These are phyloP conservation scores for Sapayoa aenigma DNA, from an alignment of 2,113 vertebrate genomes.

Conservation along the genomic window DNA sequence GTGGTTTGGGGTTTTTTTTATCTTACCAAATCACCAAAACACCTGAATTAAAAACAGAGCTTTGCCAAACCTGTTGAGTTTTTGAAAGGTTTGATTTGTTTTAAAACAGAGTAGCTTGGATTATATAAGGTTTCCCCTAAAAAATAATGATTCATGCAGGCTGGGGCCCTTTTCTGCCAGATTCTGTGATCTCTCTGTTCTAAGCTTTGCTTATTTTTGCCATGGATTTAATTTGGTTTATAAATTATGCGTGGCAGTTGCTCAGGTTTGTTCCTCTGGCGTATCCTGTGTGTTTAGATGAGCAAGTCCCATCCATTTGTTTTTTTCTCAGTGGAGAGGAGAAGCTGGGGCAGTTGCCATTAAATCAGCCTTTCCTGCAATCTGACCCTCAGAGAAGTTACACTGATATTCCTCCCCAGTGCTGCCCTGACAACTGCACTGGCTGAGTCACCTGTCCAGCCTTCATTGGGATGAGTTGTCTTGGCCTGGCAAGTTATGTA, in stretches of 20 bases:
- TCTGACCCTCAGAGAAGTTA: background rate
- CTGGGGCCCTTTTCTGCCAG: conserved; percentile 14
- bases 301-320: background rate
- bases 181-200: background rate
- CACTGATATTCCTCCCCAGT: conserved; percentile 1
- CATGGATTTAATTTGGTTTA: conserved; percentile 22
- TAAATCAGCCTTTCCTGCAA: conserved; percentile 49
- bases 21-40: background rate
- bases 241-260: background rate
- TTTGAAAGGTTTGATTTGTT: background rate
- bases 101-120: background rate
- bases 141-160: conserved; percentile 24
- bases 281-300: background rate
- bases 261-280: conserved; percentile 28
- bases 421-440: background rate
- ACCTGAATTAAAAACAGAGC: background rate
- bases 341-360: background rate
- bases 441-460: background rate
- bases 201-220: background rate
- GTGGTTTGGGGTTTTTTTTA: background rate
- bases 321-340: background rate
- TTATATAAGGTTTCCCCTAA: background rate
- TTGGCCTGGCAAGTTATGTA: background rate
- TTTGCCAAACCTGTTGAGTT: background rate
- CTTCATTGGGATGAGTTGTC: background rate